phyloP scores from a whole-genome alignment of 2,113 vertebrate genomes.

The Corythaixoides concolor region DNA sequence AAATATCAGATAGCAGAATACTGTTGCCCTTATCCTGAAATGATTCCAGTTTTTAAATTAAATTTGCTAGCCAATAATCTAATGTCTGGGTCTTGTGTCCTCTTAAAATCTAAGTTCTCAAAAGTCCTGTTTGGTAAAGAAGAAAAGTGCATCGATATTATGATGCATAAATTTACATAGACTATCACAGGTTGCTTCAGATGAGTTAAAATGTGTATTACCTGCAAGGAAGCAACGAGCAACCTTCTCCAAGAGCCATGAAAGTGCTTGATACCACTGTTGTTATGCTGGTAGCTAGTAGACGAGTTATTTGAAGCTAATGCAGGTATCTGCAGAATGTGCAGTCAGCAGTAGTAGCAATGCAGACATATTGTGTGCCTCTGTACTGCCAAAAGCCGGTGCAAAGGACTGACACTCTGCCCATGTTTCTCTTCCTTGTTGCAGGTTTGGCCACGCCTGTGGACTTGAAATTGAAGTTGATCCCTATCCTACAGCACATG shows the following conservation, averaged over 20 bases:
- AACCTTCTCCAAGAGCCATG: neutral
- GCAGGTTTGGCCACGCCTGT: constrained; percentile 93
- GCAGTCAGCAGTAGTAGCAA: neutral
- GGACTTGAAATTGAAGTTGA: constrained; percentile 95
- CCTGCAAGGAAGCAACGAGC: neutral
- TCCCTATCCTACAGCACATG: constrained; percentile 98
- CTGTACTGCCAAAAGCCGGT: neutral
- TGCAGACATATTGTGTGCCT: neutral
- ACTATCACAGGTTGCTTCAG: neutral
- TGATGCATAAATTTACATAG: neutral
- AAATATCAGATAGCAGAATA: neutral
- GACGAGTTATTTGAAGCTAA: neutral
- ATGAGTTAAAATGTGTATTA: neutral
- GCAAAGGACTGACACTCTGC: neutral
- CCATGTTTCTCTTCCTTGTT: neutral
- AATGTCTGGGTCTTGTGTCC: neutral
- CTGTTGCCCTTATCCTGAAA: neutral
- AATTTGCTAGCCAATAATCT: neutral
- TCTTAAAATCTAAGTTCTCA: neutral
- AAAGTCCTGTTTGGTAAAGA: neutral
- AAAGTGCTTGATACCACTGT: neutral
- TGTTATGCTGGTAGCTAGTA: neutral
- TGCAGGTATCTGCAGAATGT: neutral
- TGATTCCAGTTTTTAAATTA: neutral
- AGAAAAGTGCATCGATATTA: neutral